Percentiles rank a stretch among this genome's conserved stretches.
Evolutionary conservation across 2,888 invertebrate genomes (phyloP).

Genomic region (Electrophaes corylata): DNA sequence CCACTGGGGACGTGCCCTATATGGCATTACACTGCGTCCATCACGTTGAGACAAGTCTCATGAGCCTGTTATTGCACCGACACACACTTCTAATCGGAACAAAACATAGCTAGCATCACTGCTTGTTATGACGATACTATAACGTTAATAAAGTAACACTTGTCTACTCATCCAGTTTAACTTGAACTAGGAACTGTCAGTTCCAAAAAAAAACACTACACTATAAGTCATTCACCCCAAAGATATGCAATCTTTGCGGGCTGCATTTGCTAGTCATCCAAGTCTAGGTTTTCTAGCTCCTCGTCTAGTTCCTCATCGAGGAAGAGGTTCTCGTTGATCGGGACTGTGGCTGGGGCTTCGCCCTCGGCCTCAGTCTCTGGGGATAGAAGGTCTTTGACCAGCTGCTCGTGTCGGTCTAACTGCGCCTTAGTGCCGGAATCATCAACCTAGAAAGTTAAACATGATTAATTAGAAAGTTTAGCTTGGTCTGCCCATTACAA

Average conservation of each 20-base stretch:
- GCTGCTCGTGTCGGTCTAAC: slow-evolving; percentile 85
- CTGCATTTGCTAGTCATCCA: slow-evolving; percentile 82
- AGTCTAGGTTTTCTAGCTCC: slow-evolving; percentile 91
- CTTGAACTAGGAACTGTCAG: neutral
- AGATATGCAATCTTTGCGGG: neutral
- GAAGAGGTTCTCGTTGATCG: slow-evolving; percentile 97
- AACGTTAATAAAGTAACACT: neutral
- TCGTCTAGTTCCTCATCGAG: slow-evolving; percentile 94
- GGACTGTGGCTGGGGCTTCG: slow-evolving; percentile 83
- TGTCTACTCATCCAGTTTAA: neutral
- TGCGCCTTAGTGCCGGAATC: slow-evolving; percentile 90
- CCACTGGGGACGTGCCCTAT: no score
- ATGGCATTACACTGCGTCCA: no score
- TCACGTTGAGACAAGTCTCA: no score
- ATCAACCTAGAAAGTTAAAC: slow-evolving; percentile 83
- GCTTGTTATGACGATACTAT: no score
- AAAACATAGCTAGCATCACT: no score
- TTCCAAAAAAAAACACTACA: slow-evolving; percentile 5
- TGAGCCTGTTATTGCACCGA: no score
- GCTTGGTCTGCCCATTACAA: no score
- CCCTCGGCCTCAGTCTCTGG: slow-evolving; percentile 51
- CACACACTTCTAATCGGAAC: no score
- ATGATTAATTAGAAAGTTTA: slow-evolving; percentile 38
- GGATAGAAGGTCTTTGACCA: slow-evolving; percentile 55
- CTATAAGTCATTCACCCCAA: slow-evolving; percentile 6